Base-by-base conservation (phyloP, 2,797 vertebrate species). In the Darevskia mixta region DNA sequence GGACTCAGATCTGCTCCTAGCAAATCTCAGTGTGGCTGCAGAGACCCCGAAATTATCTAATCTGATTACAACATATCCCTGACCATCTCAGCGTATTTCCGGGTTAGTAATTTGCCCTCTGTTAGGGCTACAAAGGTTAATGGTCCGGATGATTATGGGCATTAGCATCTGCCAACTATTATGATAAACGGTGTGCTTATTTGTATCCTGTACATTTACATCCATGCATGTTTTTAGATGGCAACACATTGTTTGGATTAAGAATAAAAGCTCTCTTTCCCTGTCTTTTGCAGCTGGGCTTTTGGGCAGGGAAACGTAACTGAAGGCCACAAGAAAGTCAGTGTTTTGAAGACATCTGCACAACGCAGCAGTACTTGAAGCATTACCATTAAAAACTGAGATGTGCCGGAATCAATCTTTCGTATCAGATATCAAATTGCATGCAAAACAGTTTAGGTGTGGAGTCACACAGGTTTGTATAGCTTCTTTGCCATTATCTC, bases 321-420 rank as follows among this genome's bases (percentile, higher is more conserved):
- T 41, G 8, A 35, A 77, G 35, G 35, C 5, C 32, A 41, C 8
- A 1, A 76, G 45, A 20, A 29, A 18, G 25, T 6, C 69, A 18
- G 61, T 49, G 25, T 38, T 73, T 18, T 29, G 32, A 75, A 84
- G 61, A 77, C 38, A n/a, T 25, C 5, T 49, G 17, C 11, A 78
- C 6, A 45, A 11, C 4, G 3, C 43, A 66, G 69, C 32, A 11
- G 58, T n/a, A 11, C 9, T 32, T 32, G 17, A 35, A 83, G 55
- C 25, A 55, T 79, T 45, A 20, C 8, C 18, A 41, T 27, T 82
- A 43, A 41, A 82, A 67, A 13, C 29, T 25, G 10, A 73, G 27
- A 73, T 66, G n/a, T 10, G 27, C 69, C 32, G 27, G 35, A 77
- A 77, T 82, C 69, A n/a, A 87, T 83, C 43, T 87, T 77, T 27